Base-by-base conservation (phyloP, 2,113 vertebrate genomes). In the Mustelus asterias region DNA sequence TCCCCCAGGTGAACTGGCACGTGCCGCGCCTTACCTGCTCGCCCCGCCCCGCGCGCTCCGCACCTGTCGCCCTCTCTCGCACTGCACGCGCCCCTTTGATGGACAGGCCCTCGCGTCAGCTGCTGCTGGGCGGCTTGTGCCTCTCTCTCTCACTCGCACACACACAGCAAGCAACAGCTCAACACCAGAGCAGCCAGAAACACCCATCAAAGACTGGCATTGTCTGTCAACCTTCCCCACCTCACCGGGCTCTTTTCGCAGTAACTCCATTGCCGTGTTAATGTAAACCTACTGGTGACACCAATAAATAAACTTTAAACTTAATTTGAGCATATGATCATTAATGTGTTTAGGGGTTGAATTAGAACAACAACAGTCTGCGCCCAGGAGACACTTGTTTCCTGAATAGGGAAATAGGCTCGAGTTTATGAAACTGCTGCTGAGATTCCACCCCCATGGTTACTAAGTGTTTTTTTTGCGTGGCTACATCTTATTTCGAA, bases 31-130 rank as follows among this genome's bases (percentile, higher is more conserved):
- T n/a, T 20, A 63, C 54, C 89, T 65, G 54, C 0, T 41, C 5
- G 60, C 58, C 54, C 54, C 48, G 26, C 44, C 63, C 65, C 63
- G 65, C 92, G 37, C 65, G 65, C 92, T 94, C 63, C 65, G 93
- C 93, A 94, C 93, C 93, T 94, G 90, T 65, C 29, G 29, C 65
- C 65, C 60, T 14, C 48, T 13, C 89, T 26, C 6, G 58, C 33
- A 67, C 60, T 33, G 63, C 92, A 44, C 92, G 63, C 70, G 92
- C 63, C 92, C n/a, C 92, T 60, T 94, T 94, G 94, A 54, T 72
- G 26, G 94, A 54, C 94, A 76, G 67, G 67, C 9, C 65, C 69
- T 95, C 67, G 67, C 41, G 94, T 70, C 94, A 72, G 94, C 94
- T 72, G 94, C 94, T 10, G 24, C 69, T 48, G 41, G 54, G 22